Conservation (phyloP, 2,888 invertebrate genomes). For the Tipula helvola region DNA sequence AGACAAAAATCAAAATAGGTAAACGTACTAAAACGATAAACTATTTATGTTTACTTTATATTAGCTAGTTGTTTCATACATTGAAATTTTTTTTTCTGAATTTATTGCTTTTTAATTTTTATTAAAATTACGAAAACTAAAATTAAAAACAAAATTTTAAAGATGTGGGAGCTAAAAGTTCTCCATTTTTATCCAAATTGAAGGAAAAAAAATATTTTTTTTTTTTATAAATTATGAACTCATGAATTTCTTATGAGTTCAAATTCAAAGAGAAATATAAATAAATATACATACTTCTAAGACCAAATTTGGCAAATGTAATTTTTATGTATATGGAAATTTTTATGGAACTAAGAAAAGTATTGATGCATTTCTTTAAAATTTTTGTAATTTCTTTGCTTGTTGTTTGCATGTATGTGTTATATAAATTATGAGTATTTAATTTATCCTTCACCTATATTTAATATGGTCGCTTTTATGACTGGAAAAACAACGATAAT, state of each 20-base stretch:
- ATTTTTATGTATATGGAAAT: neutral
- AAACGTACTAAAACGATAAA: neutral
- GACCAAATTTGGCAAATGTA: neutral
- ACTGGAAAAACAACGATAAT: neutral
- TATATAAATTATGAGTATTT: neutral
- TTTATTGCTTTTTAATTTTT: neutral
- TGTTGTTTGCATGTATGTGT: neutral
- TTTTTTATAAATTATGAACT: neutral
- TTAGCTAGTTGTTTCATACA: neutral
- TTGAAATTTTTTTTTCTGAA: neutral
- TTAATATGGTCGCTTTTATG: neutral
- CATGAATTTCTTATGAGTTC: neutral
- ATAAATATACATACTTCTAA: neutral
- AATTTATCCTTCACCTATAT: neutral
- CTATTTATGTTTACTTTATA: neutral
- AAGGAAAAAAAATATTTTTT: neutral
- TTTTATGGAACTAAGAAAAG: neutral
- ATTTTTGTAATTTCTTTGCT: neutral
- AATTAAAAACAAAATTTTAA: neutral
- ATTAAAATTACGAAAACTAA: neutral
- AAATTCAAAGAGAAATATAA: neutral
- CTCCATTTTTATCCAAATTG: neutral
- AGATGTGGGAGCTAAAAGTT: neutral
- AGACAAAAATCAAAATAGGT: neutral
- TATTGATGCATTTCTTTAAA: neutral